Evolutionary conservation across 2,888 invertebrate genomes (phyloP).

Genomic region (Tigriopus californicus): DNA sequence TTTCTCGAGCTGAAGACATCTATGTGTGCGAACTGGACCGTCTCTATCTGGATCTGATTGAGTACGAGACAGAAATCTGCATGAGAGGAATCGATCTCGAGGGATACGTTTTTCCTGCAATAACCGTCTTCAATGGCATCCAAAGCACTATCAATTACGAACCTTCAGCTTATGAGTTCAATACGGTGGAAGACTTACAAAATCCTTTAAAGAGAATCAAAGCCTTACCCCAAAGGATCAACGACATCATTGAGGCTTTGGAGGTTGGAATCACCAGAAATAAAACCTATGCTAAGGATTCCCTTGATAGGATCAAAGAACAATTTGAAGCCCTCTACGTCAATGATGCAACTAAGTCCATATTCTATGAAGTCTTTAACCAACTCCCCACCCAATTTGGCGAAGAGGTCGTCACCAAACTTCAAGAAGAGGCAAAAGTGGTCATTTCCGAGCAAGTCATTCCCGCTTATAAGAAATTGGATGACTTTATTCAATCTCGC

Average conservation of each 20-base stretch:
- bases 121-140: background rate
- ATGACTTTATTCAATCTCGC: constrained; percentile 17
- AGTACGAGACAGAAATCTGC: too few species aligned
- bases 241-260: background rate
- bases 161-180: background rate
- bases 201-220: background rate
- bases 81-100: background rate
- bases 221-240: background rate
- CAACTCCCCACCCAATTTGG: background rate
- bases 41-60: too few species aligned
- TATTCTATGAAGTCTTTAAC: background rate
- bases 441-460: background rate
- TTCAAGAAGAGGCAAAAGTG: background rate
- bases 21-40: too few species aligned
- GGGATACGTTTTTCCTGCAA: background rate
- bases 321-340: background rate
- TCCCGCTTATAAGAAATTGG: constrained; percentile 17
- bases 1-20: too few species aligned
- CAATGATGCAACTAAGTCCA: background rate
- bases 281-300: background rate
- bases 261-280: background rate
- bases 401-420: background rate
- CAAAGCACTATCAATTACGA: background rate
- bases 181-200: background rate
- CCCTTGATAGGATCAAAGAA: background rate